phyloP scores from a whole-genome alignment of 92 coral and sea anemone species.

The Epizoanthus rinbou region DNA sequence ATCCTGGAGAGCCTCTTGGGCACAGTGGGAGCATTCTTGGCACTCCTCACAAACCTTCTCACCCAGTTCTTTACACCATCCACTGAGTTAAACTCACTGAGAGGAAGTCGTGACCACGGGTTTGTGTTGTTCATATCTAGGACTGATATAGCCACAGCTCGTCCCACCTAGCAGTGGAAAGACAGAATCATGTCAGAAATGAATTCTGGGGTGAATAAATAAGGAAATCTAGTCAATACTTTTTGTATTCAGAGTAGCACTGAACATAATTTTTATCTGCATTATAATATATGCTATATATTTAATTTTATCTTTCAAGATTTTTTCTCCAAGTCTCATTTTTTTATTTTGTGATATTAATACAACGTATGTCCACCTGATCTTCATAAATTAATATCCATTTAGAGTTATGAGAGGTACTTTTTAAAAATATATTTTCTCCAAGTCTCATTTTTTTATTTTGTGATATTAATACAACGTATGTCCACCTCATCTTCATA shows the following conservation, averaged over 20 bases:
- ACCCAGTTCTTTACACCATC: conserved; percentile 98
- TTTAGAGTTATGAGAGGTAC: too few species aligned
- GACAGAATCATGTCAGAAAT: neutral
- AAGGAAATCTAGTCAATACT: neutral
- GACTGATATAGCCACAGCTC: conserved; percentile 91
- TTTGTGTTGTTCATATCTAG: conserved; percentile 92
- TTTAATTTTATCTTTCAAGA: neutral
- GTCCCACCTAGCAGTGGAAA: conserved; percentile 74
- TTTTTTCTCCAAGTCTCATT: too few species aligned
- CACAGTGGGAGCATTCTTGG: conserved; percentile 89
- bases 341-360: too few species aligned
- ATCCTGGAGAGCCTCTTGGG: conserved; percentile 78
- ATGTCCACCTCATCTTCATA: too few species aligned
- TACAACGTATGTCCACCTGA: too few species aligned
- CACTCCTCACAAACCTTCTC: conserved; percentile 76
- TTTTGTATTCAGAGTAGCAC: too few species aligned
- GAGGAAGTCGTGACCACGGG: conserved; percentile 96
- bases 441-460: too few species aligned
- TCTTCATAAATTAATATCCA: too few species aligned
- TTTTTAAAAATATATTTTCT: too few species aligned
- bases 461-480: too few species aligned
- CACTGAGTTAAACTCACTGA: conserved; percentile 82
- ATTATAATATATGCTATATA: neutral
- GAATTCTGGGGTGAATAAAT: neutral
- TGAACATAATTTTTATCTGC: neutral